These are phyloP conservation scores for Hepsetus odoe DNA, from an alignment of 2,113 vertebrate genomes.

Conservation along the genomic window DNA sequence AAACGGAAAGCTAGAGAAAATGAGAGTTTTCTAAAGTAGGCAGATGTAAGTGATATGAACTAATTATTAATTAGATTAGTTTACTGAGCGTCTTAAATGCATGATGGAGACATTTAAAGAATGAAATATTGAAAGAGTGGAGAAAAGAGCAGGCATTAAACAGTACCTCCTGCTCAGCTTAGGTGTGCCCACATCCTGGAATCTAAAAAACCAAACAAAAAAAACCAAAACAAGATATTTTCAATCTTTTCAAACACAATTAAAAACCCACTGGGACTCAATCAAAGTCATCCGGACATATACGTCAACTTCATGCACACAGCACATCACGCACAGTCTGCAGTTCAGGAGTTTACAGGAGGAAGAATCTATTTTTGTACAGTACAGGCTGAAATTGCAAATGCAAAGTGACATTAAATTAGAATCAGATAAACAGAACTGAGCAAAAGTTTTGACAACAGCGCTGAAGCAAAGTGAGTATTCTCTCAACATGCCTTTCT, in stretches of 20 bases:
- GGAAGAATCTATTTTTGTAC: not conserved
- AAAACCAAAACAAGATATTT: too few relatives aligned
- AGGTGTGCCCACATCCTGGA: slow-evolving; percentile 79
- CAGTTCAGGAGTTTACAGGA: not conserved
- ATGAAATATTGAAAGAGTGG: not conserved
- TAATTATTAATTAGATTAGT: not conserved
- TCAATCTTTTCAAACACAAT: slow-evolving; percentile 22
- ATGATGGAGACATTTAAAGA: not conserved
- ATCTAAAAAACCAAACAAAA: slow-evolving; percentile 65
- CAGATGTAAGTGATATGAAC: not conserved
- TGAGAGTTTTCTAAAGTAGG: not conserved
- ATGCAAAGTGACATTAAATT: not conserved
- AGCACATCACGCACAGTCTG: not conserved
- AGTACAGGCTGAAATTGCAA: not conserved
- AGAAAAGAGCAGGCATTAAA: slow-evolving; percentile 8
- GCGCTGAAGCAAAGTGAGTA: not conserved
- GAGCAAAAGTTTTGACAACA: not conserved
- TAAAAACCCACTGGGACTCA: not conserved
- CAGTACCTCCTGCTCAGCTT: slow-evolving; percentile 77
- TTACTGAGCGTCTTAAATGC: not conserved
- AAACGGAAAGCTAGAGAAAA: not conserved
- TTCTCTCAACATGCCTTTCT: slow-evolving; percentile 74
- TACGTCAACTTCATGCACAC: not conserved
- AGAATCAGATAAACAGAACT: not conserved
- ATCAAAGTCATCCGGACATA: not conserved